Percentiles rank a stretch among this genome's conserved stretches.
phyloP scores from a whole-genome alignment of 2,113 vertebrate genomes.

The Hassar affinis region DNA sequence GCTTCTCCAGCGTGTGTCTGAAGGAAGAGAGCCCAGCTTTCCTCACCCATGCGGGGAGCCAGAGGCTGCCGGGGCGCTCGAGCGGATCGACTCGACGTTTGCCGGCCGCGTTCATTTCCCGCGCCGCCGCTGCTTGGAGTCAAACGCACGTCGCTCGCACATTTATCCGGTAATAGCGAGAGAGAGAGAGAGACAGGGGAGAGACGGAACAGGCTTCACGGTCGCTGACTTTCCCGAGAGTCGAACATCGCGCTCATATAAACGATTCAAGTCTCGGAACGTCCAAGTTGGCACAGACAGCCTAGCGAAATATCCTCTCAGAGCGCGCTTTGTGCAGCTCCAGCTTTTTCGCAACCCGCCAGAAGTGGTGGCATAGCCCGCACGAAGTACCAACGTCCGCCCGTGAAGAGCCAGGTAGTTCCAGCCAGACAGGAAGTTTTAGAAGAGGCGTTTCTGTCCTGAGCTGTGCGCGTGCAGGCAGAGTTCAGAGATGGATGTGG shows the following conservation, averaged over 20 bases:
- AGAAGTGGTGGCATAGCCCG: background rate
- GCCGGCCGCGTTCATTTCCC: slow-evolving; percentile 86
- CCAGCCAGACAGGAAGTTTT: background rate
- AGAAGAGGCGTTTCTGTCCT: background rate
- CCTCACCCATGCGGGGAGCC: slow-evolving; percentile 84
- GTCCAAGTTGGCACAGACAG: slow-evolving; percentile 15
- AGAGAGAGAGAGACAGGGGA: background rate
- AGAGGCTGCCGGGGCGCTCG: slow-evolving; percentile 80
- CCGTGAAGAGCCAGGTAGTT: background rate
- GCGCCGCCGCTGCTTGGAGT: slow-evolving; percentile 67
- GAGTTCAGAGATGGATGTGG: background rate
- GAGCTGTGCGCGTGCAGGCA: background rate
- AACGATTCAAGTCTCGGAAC: slow-evolving; percentile 32
- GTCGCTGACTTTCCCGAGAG: slow-evolving; percentile 24
- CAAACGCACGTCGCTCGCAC: slow-evolving; percentile 69
- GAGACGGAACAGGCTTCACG: background rate
- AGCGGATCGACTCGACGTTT: slow-evolving; percentile 75
- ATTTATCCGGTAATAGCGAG: slow-evolving; percentile 61
- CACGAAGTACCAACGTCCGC: background rate
- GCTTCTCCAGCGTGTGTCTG: background rate
- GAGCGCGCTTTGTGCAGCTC: background rate
- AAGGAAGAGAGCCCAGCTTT: slow-evolving; percentile 30
- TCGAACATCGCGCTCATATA: slow-evolving; percentile 41
- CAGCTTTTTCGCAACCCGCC: background rate
- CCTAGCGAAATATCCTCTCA: background rate